Evolutionary conservation across 2,888 invertebrate genomes (phyloP).

Genomic region (Clepsis dumicolana): DNA sequence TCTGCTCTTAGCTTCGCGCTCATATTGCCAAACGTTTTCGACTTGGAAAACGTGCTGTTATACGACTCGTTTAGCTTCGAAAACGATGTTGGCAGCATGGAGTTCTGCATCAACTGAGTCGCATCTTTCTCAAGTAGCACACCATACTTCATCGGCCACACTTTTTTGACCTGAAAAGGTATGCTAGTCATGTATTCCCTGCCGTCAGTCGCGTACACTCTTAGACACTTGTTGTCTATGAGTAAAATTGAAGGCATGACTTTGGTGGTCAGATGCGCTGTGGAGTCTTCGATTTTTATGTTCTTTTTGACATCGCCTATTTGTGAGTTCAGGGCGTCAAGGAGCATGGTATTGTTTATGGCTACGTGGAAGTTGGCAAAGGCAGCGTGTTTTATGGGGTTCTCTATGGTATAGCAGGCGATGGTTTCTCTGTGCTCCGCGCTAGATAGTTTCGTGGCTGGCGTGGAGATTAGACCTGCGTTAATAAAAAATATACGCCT

Average conservation of each 20-base stretch:
- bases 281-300: constrained; percentile 79
- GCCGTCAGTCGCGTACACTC: constrained; percentile 92
- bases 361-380: constrained; percentile 88
- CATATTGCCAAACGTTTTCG: constrained; percentile 69
- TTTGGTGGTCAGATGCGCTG: constrained; percentile 81
- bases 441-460: constrained; percentile 78
- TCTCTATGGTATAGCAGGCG: constrained; percentile 92
- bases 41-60: constrained; percentile 70
- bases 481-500: too few relatives aligned
- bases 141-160: constrained; percentile 95
- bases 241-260: constrained; percentile 89
- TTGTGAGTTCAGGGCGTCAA: constrained; percentile 80
- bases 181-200: constrained; percentile 93
- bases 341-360: constrained; percentile 84
- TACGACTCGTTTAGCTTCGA: constrained; percentile 73
- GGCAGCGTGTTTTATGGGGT: constrained; percentile 92
- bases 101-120: constrained; percentile 65
- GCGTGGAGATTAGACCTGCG: constrained; percentile 84
- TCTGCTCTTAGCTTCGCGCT: constrained; percentile 73
- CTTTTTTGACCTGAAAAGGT: constrained; percentile 92
- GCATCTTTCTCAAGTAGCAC: constrained; percentile 92
- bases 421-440: constrained; percentile 86
- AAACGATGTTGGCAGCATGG: constrained; percentile 68
- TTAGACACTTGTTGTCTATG: constrained; percentile 91
- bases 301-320: constrained; percentile 81